Conservation (phyloP, 2,888 invertebrate species). For the Holacanthella duospinosa region DNA sequence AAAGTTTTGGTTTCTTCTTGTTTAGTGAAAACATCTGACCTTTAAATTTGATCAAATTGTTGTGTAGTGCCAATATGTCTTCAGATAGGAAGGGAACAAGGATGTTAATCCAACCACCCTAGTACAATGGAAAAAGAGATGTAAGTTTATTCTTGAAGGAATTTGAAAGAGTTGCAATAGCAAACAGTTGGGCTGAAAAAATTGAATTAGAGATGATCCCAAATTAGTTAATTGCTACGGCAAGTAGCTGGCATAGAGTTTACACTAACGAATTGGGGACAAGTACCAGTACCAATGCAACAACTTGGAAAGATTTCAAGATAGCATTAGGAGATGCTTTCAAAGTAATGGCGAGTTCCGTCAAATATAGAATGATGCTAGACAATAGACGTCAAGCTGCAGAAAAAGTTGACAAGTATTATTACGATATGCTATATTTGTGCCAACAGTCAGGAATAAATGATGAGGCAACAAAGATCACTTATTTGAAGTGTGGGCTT, state of each 20-base stretch:
- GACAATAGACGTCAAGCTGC: not conserved
- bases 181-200: not conserved
- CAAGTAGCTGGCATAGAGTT: not conserved
- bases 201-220: slow-evolving; percentile 8
- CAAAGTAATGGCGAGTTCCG: not conserved
- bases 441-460: not conserved
- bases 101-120: slow-evolving; percentile 1
- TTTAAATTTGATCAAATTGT: too few species aligned
- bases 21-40: too few species aligned
- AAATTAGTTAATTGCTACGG: not conserved
- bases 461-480: not conserved
- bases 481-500: not conserved
- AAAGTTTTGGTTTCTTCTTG: too few species aligned
- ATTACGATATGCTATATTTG: not conserved
- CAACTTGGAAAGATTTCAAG: slow-evolving; percentile 5
- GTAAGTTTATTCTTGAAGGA: not conserved
- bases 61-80: too few species aligned
- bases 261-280: not conserved
- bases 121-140: not conserved
- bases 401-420: not conserved
- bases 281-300: not conserved
- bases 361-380: not conserved
- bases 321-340: not conserved
- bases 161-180: not conserved
- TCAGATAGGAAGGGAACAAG: too few species aligned